A percentile compares a stretch with the other conserved stretches of the same genome.
phyloP scores from a whole-genome alignment of 2,797 vertebrate genomes.

The Typhlichthys eigenmanni region DNA sequence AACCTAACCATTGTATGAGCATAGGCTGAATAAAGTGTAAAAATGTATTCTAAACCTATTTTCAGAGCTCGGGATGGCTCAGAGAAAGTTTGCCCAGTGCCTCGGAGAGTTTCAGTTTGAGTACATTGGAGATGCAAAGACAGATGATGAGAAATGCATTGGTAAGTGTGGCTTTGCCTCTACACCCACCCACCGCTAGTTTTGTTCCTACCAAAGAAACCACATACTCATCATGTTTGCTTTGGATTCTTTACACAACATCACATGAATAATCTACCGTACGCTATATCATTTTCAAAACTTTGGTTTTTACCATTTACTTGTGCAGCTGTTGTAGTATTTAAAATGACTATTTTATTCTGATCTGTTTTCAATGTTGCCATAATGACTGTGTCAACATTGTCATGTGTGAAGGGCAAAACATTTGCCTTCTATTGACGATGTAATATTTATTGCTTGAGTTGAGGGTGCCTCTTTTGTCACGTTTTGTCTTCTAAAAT shows the following conservation, averaged over 20 bases:
- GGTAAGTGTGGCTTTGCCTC: slow-evolving; percentile 76
- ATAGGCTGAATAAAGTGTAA: not conserved
- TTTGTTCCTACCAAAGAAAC: slow-evolving; percentile 20
- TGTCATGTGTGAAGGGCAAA: not conserved
- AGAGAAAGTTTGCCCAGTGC: slow-evolving; percentile 93
- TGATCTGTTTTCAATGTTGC: too few relatives aligned
- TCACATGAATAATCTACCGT: slow-evolving; percentile 40
- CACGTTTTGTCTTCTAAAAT: too few relatives aligned
- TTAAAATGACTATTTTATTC: not conserved
- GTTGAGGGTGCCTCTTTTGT: not conserved
- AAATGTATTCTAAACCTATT: slow-evolving; percentile 29
- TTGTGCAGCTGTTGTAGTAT: slow-evolving; percentile 20
- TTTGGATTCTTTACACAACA: slow-evolving; percentile 30
- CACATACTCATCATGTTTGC: slow-evolving; percentile 42
- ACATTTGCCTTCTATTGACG: not conserved
- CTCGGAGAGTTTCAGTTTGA: slow-evolving; percentile 96
- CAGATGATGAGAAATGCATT: slow-evolving; percentile 93
- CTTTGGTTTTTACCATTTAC: slow-evolving; percentile 19
- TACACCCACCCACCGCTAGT: slow-evolving; percentile 24
- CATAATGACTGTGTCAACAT: slow-evolving; percentile 6
- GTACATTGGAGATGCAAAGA: slow-evolving; percentile 97
- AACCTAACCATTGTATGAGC: not conserved
- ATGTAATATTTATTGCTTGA: not conserved
- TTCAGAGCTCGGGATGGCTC: slow-evolving; percentile 89
- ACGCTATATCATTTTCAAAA: slow-evolving; percentile 17